A percentile compares a stretch with the other conserved stretches of the same genome.
phyloP scores from a whole-genome alignment of 2,888 invertebrate species.

The Diploptera punctata region DNA sequence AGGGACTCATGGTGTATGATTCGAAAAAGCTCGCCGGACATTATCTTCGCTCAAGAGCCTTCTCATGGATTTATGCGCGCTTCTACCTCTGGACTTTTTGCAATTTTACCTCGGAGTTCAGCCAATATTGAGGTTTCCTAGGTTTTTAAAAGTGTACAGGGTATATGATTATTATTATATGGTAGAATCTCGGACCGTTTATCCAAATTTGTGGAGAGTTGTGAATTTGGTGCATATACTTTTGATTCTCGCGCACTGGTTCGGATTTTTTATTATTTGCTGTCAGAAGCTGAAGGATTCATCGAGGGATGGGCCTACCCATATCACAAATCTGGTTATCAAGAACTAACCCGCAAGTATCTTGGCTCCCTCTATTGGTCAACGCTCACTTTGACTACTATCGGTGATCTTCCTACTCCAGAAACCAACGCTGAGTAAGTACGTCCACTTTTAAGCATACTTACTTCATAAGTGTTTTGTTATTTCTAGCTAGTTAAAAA shows the following conservation, averaged over 20 bases:
- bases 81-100: constrained; percentile 86
- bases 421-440: constrained; percentile 97
- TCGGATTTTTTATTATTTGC: constrained; percentile 95
- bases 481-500: no score
- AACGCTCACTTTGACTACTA: constrained; percentile 92
- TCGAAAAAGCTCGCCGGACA: constrained; percentile 88
- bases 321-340: constrained; percentile 85
- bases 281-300: constrained; percentile 90
- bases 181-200: constrained; percentile 94
- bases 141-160: constrained; percentile 90
- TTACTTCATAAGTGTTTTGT: no score
- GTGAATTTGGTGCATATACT: constrained; percentile 94
- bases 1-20: constrained; percentile 92
- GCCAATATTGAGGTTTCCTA: constrained; percentile 87
- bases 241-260: constrained; percentile 95
- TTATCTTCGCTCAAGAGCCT: constrained; percentile 84
- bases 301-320: constrained; percentile 92
- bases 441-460: background rate
- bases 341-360: constrained; percentile 90
- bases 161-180: constrained; percentile 94
- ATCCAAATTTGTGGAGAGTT: constrained; percentile 96
- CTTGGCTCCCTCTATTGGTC: constrained; percentile 97
- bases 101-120: constrained; percentile 83
- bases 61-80: constrained; percentile 79
- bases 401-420: constrained; percentile 94